Evolutionary conservation across 2,888 invertebrate species (phyloP).

Genomic region (Drosophila nigritarsus): DNA sequence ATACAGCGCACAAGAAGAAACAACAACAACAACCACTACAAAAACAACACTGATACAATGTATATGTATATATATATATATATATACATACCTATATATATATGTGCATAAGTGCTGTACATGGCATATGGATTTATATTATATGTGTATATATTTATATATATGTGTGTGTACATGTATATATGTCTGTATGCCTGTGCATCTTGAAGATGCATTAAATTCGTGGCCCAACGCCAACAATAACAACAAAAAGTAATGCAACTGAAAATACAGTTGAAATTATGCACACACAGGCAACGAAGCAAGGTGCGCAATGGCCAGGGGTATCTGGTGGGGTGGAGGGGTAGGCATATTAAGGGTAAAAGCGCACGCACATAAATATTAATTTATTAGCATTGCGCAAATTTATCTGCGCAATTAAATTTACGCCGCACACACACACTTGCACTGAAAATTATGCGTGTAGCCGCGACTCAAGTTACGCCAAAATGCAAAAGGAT

Average conservation of each 20-base stretch:
- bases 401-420: conserved; percentile 79
- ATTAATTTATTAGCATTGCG: conserved; percentile 78
- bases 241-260: conserved; percentile 47
- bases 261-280: conserved; percentile 38
- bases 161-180: background rate
- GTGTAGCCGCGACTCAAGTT: conserved; percentile 73
- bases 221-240: conserved; percentile 67
- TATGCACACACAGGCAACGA: conserved; percentile 15
- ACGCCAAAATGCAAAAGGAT: conserved; percentile 76
- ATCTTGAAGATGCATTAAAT: conserved; percentile 78
- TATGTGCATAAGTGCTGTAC: conserved; percentile 6
- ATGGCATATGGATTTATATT: conserved; percentile 28
- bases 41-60: conserved; percentile 31
- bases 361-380: conserved; percentile 61
- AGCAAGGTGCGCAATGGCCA: background rate
- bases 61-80: conserved; percentile 28
- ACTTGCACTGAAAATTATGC: conserved; percentile 52
- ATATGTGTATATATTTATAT: conserved; percentile 18
- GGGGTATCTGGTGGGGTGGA: background rate
- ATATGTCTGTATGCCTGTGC: conserved; percentile 42
- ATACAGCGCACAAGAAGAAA: conserved; percentile 60
- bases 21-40: conserved; percentile 30
- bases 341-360: background rate
- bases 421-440: conserved; percentile 56
- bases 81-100: conserved; percentile 14